Evolutionary conservation across 2,113 vertebrate genomes (phyloP).

Genomic region (Ancistrus triradiatus): DNA sequence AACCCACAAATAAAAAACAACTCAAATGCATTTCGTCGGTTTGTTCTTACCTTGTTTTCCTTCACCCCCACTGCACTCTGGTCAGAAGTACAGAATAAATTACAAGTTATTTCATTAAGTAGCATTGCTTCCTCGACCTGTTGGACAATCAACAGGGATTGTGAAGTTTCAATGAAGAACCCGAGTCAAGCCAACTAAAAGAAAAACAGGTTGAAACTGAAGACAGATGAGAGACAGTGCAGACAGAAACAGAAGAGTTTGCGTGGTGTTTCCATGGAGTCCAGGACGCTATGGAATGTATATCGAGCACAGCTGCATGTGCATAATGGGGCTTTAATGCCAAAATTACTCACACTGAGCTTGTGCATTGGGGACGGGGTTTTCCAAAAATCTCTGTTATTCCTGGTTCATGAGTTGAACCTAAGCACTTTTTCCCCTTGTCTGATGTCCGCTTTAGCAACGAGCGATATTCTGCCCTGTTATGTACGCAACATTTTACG

Average conservation of each 20-base stretch:
- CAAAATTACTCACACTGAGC: no score
- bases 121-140: constrained; percentile 78
- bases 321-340: no score
- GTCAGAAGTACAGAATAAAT: constrained; percentile 80
- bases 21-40: constrained; percentile 31
- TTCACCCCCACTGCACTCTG: constrained; percentile 75
- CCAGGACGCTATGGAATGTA: no score
- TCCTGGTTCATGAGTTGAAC: no score
- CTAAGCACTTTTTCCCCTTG: no score
- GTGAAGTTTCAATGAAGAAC: constrained; percentile 74
- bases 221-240: constrained; percentile 56
- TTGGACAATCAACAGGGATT: constrained; percentile 76
- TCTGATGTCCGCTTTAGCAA: no score
- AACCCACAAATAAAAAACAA: constrained; percentile 9
- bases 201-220: constrained; percentile 68
- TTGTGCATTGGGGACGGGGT: no score
- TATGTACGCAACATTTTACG: no score
- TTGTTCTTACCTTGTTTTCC: constrained; percentile 69
- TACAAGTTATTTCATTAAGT: constrained; percentile 79
- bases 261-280: constrained; percentile 57
- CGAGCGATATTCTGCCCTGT: no score
- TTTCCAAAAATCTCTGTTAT: no score
- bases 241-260: constrained; percentile 49
- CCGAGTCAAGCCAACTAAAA: constrained; percentile 65
- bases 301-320: no score